Base-by-base conservation (phyloP, 35 echinoderm and acorn worm species). In the Stichopus chloronotus region DNA sequence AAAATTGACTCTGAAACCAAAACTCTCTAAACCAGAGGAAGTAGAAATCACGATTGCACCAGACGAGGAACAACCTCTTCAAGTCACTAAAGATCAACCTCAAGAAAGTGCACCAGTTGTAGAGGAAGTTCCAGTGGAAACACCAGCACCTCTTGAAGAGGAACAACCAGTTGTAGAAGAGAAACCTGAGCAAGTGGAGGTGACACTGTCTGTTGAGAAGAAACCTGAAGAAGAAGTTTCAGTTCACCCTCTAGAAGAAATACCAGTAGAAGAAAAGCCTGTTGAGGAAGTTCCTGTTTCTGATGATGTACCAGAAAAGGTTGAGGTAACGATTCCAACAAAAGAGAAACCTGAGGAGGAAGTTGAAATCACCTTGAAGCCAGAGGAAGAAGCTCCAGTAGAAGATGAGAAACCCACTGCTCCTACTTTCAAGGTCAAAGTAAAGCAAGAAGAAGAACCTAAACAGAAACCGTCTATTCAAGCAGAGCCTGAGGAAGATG, bases 401-500 rank as follows among this genome's bases (percentile, higher is more conserved):
- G 43, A 78, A 19, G 72, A 78, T n/a, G 55, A 53, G 17, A 13
- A 54, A 16, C 7, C 52, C 43, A 6, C 79, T 81, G 79, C 54
- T 81, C 54, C 54, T 17, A 78, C 21, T 24, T 78, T 78, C 20
- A 78, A 78, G 74, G 59, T 88, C 87, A 63, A 72, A 17, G 87
- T 88, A 59, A 16, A 69, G 5, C 57, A 68, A 52, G 87, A 94
- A 57, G 93, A 90, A 68, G 59, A 90, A 69, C 86, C 86, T 10
- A 88, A 90, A 90, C 53, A 76, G 56, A 85, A 93, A 20, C 92
- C 93, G 54, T 11, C 88, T 7, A 69, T 90, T 72, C 93, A 94
- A 58, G 69, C 53, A 53, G 89, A 25, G 20, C 52, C 90, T 53
- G 90, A 92, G n/a, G 89, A 91, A 79, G 89, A 91, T 56, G 89